These are phyloP conservation scores for Sapajus apella DNA, from an alignment of 2,113 vertebrate species.

Conservation along the genomic window DNA sequence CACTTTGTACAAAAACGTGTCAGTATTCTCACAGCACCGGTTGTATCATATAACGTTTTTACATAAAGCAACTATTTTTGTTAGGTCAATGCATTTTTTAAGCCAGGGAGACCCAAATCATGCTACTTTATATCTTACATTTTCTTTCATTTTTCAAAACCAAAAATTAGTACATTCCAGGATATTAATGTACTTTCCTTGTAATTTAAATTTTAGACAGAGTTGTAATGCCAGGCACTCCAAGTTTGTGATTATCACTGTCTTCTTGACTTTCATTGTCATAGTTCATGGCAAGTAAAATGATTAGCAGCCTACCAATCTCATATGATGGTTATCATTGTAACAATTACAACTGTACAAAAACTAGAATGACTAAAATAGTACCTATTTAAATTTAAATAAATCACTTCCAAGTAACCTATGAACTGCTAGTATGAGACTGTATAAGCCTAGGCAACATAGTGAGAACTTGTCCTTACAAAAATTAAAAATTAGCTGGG, in stretches of 20 bases:
- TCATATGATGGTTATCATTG: neutral
- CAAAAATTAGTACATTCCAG: neutral
- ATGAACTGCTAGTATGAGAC: neutral
- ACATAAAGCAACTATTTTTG: neutral
- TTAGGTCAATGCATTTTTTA: neutral
- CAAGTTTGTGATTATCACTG: neutral
- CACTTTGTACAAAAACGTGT: neutral
- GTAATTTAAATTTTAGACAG: neutral
- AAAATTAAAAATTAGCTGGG: too few species aligned
- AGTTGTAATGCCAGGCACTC: neutral
- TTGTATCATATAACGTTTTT: neutral
- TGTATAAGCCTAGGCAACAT: neutral
- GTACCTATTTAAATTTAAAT: neutral
- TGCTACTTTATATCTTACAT: neutral
- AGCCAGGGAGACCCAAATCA: neutral
- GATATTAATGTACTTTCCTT: neutral
- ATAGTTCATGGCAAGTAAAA: neutral
- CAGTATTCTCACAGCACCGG: neutral
- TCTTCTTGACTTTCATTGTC: neutral
- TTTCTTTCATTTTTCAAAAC: neutral
- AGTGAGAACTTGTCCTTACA: too few species aligned
- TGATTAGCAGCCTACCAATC: neutral
- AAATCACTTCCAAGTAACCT: neutral
- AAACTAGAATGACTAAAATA: neutral
- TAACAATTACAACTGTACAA: neutral